Percentiles rank a stretch among this genome's conserved stretches.
Evolutionary conservation across 2,888 invertebrate species (phyloP).

Genomic region (Odontocerum albicorne): DNA sequence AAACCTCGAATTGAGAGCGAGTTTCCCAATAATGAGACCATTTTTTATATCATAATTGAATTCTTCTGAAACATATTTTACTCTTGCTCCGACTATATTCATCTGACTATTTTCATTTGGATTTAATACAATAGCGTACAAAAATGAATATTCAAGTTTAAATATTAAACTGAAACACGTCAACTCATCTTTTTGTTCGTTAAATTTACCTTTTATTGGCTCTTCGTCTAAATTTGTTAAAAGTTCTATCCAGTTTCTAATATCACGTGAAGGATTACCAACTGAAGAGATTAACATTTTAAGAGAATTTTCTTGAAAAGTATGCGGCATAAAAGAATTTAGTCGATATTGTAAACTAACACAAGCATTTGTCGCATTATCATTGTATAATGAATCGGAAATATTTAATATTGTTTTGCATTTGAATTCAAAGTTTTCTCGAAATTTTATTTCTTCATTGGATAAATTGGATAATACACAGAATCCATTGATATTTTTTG

Average conservation of each 20-base stretch:
- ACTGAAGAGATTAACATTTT: conserved; percentile 48
- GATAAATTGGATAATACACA: conserved; percentile 42
- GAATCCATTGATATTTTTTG: conserved; percentile 41
- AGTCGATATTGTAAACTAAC: conserved; percentile 18
- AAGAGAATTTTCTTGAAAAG: conserved; percentile 29
- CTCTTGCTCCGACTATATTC: conserved; percentile 21
- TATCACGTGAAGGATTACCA: conserved; percentile 50
- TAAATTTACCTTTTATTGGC: conserved; percentile 44
- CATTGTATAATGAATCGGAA: conserved; percentile 20
- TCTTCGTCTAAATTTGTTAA: conserved; percentile 44
- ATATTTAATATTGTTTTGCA: conserved; percentile 40
- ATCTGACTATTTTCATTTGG: conserved; percentile 9
- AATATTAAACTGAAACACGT: conserved; percentile 45
- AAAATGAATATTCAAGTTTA: conserved; percentile 45
- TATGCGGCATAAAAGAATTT: neutral
- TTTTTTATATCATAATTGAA: conserved; percentile 12
- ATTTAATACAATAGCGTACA: conserved; percentile 48
- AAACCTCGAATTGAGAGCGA: conserved; percentile 45
- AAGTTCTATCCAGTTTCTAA: conserved; percentile 54
- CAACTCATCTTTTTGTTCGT: conserved; percentile 39
- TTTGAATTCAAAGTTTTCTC: conserved; percentile 42
- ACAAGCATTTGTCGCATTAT: conserved; percentile 36
- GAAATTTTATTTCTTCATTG: conserved; percentile 43
- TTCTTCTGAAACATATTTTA: conserved; percentile 14
- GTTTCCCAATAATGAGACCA: neutral